These are phyloP conservation scores for Synergus laeviventris DNA, from an alignment of 2,888 invertebrate genomes.

Conservation along the genomic window DNA sequence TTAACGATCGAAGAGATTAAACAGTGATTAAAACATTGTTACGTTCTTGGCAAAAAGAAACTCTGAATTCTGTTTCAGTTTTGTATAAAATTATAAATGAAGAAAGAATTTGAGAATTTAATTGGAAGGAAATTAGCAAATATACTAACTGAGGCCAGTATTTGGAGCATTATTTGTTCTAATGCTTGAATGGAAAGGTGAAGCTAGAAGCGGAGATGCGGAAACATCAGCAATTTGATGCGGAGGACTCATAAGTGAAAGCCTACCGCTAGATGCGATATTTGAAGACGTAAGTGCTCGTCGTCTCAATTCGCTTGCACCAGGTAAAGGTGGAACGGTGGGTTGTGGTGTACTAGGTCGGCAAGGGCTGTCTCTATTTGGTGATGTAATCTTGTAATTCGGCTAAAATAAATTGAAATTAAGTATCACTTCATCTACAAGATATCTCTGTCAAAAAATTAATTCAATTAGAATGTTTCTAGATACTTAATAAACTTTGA, in stretches of 20 bases:
- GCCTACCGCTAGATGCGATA: conserved; percentile 55
- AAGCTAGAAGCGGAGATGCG: conserved; percentile 56
- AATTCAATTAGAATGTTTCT: neutral
- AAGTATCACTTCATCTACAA: neutral
- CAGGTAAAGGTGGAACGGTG: conserved; percentile 54
- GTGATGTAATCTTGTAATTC: conserved; percentile 46
- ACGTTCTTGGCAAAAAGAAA: neutral
- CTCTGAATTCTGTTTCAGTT: neutral
- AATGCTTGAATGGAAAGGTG: conserved; percentile 58
- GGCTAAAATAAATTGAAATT: conserved; percentile 57
- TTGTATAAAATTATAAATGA: neutral
- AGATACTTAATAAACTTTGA: neutral
- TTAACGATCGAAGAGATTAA: conserved; percentile 7
- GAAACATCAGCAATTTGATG: conserved; percentile 52
- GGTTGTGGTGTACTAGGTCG: conserved; percentile 60
- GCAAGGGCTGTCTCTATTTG: conserved; percentile 57
- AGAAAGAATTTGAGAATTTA: conserved; percentile 39
- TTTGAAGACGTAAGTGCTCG: conserved; percentile 62
- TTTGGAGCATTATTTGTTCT: conserved; percentile 63
- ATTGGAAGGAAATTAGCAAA: conserved; percentile 39
- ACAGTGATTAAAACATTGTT: neutral
- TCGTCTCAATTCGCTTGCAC: conserved; percentile 64
- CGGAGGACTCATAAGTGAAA: conserved; percentile 53
- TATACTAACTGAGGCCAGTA: conserved; percentile 62
- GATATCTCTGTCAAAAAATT: neutral